These are phyloP conservation scores for Parus major DNA, from an alignment of 2,113 vertebrate genomes.

Conservation along the genomic window DNA sequence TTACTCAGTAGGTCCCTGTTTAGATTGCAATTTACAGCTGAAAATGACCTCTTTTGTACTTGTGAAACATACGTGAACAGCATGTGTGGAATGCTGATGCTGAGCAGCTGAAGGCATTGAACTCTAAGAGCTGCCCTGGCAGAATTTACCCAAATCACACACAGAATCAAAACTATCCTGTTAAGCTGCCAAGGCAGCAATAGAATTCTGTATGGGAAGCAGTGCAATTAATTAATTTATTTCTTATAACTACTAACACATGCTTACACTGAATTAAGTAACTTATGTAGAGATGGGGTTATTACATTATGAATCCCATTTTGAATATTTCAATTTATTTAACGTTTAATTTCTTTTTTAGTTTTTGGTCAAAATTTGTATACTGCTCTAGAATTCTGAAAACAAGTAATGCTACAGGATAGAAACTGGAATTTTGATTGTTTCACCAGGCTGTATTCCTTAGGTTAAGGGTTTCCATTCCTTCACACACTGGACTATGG, in stretches of 20 bases:
- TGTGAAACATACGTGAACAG: not conserved
- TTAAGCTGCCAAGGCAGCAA: not conserved
- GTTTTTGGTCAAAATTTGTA: not conserved
- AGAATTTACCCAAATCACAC: not conserved
- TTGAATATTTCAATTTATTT: not conserved
- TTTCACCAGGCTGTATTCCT: not conserved
- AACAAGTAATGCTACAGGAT: not conserved
- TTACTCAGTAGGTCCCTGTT: not conserved
- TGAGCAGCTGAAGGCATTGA: not conserved
- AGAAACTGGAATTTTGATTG: not conserved
- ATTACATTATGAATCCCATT: not conserved
- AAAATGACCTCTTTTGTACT: not conserved
- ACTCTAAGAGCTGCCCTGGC: not conserved
- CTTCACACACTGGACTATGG: not conserved
- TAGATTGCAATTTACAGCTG: not conserved
- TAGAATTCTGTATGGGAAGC: not conserved
- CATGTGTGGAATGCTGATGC: not conserved
- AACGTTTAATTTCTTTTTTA: not conserved
- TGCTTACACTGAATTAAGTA: not conserved
- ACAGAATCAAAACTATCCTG: not conserved
- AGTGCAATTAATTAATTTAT: not conserved
- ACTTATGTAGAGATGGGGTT: not conserved
- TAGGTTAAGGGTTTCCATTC: not conserved
- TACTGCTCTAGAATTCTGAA: not conserved
- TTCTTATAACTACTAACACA: not conserved